phyloP scores from a whole-genome alignment of 2,113 vertebrate species.

The Rhea pennata region DNA sequence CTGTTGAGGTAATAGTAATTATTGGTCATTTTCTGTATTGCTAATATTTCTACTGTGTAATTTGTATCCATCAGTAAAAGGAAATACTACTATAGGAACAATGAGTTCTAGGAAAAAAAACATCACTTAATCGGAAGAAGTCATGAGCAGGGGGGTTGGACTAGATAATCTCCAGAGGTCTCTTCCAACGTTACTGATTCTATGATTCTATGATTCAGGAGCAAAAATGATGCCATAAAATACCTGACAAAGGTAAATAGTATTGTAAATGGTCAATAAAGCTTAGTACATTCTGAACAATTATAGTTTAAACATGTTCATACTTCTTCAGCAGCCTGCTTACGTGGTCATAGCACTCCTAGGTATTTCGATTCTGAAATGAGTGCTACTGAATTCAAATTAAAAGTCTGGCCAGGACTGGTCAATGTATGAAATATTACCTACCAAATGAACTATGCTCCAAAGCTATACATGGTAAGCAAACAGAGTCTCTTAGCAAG shows the following conservation, averaged over 20 bases:
- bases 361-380: background rate
- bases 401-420: background rate
- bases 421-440: background rate
- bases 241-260: background rate
- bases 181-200: too few relatives aligned
- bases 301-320: background rate
- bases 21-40: background rate
- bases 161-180: too few relatives aligned
- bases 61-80: background rate
- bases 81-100: background rate
- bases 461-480: background rate
- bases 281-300: background rate
- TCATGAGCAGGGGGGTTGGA: background rate
- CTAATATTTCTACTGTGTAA: background rate
- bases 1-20: background rate
- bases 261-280: conserved; percentile 21
- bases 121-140: background rate
- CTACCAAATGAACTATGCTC: background rate
- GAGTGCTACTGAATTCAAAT: background rate
- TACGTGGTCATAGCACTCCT: background rate
- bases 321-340: background rate
- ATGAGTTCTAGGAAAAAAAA: background rate
- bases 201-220: background rate
- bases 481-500: background rate
- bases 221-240: conserved; percentile 20